phyloP scores from a whole-genome alignment of 2,113 vertebrate species.

The Petrocephalus microphthalmus region DNA sequence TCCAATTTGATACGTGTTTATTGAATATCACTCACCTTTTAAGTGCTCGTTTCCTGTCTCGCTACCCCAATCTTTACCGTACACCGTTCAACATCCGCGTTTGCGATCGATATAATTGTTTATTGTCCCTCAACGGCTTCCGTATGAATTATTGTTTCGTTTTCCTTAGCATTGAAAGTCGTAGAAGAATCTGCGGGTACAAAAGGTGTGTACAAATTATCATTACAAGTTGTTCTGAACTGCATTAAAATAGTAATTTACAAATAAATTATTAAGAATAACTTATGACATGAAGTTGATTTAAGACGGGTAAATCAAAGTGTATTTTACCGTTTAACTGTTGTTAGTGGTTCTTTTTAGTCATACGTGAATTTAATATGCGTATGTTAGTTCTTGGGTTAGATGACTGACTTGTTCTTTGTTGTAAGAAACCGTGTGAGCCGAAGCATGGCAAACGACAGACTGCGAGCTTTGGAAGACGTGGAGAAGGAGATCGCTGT shows the following conservation, averaged over 20 bases:
- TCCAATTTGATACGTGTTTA: neutral
- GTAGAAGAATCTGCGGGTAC: neutral
- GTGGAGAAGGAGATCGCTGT: conserved; percentile 68
- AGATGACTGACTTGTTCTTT: neutral
- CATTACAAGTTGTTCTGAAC: neutral
- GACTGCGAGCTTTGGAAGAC: conserved; percentile 62
- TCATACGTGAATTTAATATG: neutral
- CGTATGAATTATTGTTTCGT: neutral
- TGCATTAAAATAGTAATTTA: neutral
- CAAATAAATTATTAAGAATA: neutral
- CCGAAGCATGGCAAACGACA: conserved; percentile 62
- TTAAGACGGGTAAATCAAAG: neutral
- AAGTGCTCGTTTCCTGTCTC: neutral
- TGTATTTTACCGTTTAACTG: neutral
- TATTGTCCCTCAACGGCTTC: neutral
- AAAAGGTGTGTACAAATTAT: neutral
- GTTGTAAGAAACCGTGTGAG: neutral
- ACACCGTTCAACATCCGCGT: neutral
- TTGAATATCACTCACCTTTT: neutral
- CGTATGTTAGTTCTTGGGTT: neutral
- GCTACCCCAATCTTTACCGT: neutral
- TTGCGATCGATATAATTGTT: neutral
- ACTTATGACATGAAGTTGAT: neutral
- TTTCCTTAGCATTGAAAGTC: neutral
- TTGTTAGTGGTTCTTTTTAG: neutral